Evolutionary conservation across 2,797 vertebrate genomes (phyloP).

Genomic region (Thripadectes ignobilis): DNA sequence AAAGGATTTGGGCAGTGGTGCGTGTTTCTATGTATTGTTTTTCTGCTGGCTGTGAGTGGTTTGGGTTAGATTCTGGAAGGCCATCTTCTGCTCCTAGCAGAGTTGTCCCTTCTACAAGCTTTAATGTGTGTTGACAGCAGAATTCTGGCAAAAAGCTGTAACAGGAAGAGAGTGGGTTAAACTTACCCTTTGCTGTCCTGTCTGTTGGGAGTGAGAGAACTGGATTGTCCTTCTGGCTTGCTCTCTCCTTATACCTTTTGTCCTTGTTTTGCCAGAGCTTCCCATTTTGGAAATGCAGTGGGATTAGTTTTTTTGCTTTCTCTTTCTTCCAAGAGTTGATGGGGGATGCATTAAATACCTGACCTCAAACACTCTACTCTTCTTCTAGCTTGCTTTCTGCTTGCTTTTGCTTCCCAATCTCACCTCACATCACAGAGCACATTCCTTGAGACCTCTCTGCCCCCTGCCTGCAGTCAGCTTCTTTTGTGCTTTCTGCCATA

Average conservation of each 20-base stretch:
- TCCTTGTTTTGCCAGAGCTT: neutral
- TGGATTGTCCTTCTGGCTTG: neutral
- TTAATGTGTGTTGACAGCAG: neutral
- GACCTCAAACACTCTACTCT: neutral
- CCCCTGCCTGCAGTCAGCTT: accelerated
- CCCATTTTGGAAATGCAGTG: neutral
- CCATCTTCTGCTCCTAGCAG: accelerated
- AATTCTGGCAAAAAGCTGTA: neutral
- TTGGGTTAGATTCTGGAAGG: neutral
- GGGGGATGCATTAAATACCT: neutral
- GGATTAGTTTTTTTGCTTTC: neutral
- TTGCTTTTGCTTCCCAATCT: neutral
- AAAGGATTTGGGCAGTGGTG: neutral
- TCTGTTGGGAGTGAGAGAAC: neutral
- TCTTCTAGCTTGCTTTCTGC: neutral
- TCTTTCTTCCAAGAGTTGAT: neutral
- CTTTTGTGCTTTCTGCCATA: neutral
- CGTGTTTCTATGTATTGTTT: neutral
- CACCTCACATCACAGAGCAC: neutral
- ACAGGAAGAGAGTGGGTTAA: neutral
- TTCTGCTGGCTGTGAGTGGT: neutral
- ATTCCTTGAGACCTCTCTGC: neutral
- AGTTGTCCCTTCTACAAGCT: neutral
- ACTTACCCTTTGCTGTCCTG: neutral
- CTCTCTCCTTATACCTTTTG: neutral